Evolutionary conservation across 2,113 vertebrate genomes (phyloP), one percentile per base, ranked within the genome.

Genomic region (Paralichthys olivaceus): DNA sequence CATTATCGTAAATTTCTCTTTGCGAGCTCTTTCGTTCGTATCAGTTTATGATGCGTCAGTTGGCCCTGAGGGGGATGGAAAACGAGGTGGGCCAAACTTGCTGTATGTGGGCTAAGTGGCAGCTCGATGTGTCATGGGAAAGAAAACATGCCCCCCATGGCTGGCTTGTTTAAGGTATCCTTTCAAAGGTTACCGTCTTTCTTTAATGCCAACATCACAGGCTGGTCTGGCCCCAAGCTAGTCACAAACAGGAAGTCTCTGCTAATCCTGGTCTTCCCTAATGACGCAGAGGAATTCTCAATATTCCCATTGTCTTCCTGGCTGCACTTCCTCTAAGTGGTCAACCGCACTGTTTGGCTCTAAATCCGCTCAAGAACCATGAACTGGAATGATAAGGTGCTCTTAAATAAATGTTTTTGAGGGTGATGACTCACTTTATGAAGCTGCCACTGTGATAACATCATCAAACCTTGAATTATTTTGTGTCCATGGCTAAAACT

Each of bases 101-200:
- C 37, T 40, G 37, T 9, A 40, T 63, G 84, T 0, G 56, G 78
- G 49, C 72, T 89, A 90, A 90, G 86, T 91, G 92, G 84, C 91
- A 92, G 89, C 88, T 89, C 73, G 19, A 90, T 26, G 90, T 90
- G 92, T 93, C 71, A 85, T 32, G 62, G 82, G 90, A 92, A 89
- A 87, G 82, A 90, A 91, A 90, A 81, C 90, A 93, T 90, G 66
- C 69, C 79, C 78, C 77, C 80, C 8, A 69, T 63, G 66, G 80
- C 73, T 43, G 67, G 79, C 85, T 85, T 89, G 85, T 69, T 87
- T 66, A 79, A 83, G 72, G 69, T 85, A 86, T 69, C 72, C 82
- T 86, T 85, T 87, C 56, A 89, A 87, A 84, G 75, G 79, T 87
- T 79, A 84, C 47, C 67, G 53, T 70, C 74, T 64, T 51, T 55